A percentile compares a stretch with the other conserved stretches of the same genome.
Evolutionary conservation across 1,140 invertebrate species (phyloP).

Genomic region (Paraescarpia echinospica): DNA sequence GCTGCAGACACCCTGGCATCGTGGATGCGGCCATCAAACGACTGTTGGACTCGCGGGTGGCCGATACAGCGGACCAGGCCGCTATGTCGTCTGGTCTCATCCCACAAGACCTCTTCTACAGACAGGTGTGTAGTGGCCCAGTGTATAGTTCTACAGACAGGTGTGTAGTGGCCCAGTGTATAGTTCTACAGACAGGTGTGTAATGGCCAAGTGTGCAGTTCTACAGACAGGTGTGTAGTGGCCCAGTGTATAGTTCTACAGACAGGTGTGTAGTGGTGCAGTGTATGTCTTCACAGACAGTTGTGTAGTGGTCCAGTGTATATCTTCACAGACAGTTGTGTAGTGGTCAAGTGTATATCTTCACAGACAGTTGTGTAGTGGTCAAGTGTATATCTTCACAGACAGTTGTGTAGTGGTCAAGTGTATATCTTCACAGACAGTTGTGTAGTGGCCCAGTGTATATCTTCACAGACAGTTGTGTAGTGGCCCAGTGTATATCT

Average conservation of each 20-base stretch:
- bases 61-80: neutral
- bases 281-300: neutral
- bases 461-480: too few relatives aligned
- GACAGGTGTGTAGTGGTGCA: neutral
- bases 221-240: neutral
- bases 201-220: neutral
- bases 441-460: too few relatives aligned
- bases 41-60: slow-evolving; percentile 61
- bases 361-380: too few relatives aligned
- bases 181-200: neutral
- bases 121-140: slow-evolving; percentile 60
- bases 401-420: too few relatives aligned
- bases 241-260: neutral
- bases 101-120: slow-evolving; percentile 71
- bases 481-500: too few relatives aligned
- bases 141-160: neutral
- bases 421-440: too few relatives aligned
- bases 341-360: too few relatives aligned
- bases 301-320: neutral
- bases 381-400: too few relatives aligned
- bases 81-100: slow-evolving; percentile 62
- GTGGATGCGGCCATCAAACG: slow-evolving; percentile 65
- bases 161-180: neutral
- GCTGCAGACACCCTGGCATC: slow-evolving; percentile 38
- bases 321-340: too few relatives aligned